phyloP scores from a whole-genome alignment of 2,888 invertebrate species.

The Stegophylla sp. region DNA sequence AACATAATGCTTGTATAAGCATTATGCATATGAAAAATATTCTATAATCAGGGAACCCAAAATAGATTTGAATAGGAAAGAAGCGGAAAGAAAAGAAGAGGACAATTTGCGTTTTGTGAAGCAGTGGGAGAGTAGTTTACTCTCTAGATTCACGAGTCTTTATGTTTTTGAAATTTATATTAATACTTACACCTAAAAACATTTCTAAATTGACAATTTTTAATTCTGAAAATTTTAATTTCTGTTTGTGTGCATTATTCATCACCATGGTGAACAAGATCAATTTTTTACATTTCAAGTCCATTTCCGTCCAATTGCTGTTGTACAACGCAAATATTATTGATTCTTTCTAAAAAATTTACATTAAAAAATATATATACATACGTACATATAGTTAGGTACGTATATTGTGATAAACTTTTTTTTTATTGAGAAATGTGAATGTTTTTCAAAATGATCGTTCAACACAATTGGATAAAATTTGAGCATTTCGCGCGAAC shows the following conservation, averaged over 20 bases:
- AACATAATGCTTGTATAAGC: too few species aligned
- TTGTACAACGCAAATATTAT: not conserved
- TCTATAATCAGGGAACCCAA: too few species aligned
- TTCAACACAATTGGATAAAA: too few species aligned
- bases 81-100: not conserved
- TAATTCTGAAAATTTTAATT: not conserved
- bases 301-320: not conserved
- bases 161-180: not conserved
- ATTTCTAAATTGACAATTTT: not conserved
- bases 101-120: too few species aligned
- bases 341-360: not conserved
- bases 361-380: not conserved
- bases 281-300: slow-evolving; percentile 1
- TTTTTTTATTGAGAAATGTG: too few species aligned
- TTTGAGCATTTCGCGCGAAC: too few species aligned
- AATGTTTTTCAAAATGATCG: too few species aligned
- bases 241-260: not conserved
- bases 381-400: too few species aligned
- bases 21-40: too few species aligned
- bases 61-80: not conserved
- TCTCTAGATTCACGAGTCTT: too few species aligned
- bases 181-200: not conserved
- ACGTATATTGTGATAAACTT: too few species aligned
- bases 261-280: not conserved
- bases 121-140: too few species aligned